Base-by-base conservation (phyloP, 2,888 invertebrate species). In the Zelleria hepariella region DNA sequence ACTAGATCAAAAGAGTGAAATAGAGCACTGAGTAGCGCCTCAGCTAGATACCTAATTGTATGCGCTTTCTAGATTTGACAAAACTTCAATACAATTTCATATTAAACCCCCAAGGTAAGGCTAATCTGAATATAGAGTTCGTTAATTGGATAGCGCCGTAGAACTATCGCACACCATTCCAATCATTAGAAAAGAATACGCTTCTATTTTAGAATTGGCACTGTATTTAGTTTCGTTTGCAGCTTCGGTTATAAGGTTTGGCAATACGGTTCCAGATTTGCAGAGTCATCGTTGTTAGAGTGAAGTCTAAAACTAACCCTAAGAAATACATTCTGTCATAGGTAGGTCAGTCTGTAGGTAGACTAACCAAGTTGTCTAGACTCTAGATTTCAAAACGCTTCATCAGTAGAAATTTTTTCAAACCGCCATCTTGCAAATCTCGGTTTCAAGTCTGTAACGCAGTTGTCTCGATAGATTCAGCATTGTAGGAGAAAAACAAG, bases 91-190 rank as follows among this genome's bases (percentile, higher is more conserved):
- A n/a, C n/a, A n/a, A n/a, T n/a, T n/a, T n/a, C n/a, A n/a, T n/a
- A n/a, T n/a, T n/a, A n/a, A n/a, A n/a, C n/a, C n/a, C n/a, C 15
- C 51, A 51, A n/a, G 20, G 5, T 51, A 7, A 71, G 72, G n/a
- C 42, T n/a, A n/a, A n/a, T n/a, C n/a, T n/a, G n/a, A n/a, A n/a
- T n/a, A n/a, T n/a, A n/a, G n/a, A n/a, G n/a, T n/a, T n/a, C n/a
- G n/a, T n/a, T n/a, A n/a, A n/a, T n/a, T n/a, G n/a, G n/a, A 20
- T 10, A 2, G n/a, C 53, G n/a, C 26, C 10, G 26, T 53, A 53
- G 60, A 61, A 51, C 56, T 52, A 57, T 23, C 18, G 58, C 25
- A 51, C 47, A 47, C 51, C n/a, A n/a, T n/a, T n/a, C n/a, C n/a
- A n/a, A n/a, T n/a, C n/a, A n/a, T n/a, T n/a, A n/a, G n/a, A n/a